Evolutionary conservation across 1,140 invertebrate genomes (phyloP).

Genomic region (Diorhabda sublineata): DNA sequence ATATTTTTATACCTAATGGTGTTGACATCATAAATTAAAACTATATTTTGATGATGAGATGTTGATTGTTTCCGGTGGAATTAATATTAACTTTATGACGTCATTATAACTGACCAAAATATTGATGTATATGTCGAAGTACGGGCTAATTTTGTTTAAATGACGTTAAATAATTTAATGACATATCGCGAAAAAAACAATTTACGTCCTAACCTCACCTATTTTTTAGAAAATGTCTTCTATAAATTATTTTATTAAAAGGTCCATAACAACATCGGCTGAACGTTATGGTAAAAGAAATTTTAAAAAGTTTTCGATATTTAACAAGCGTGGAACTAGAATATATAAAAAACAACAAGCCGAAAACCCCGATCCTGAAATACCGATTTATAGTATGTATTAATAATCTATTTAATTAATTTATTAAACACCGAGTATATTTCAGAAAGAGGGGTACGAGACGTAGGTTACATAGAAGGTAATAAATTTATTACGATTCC

Average conservation of each 20-base stretch:
- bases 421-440: conserved; percentile 25
- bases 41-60: too few relatives aligned
- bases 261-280: conserved; percentile 59
- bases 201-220: not conserved
- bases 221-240: conserved; percentile 19
- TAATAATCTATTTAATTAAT: conserved; percentile 4
- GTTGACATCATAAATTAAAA: too few relatives aligned
- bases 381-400: conserved; percentile 58
- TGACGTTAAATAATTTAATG: not conserved
- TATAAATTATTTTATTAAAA: conserved; percentile 42
- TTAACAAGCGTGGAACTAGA: conserved; percentile 68
- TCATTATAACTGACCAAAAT: too few relatives aligned
- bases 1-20: too few relatives aligned
- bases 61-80: too few relatives aligned
- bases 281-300: conserved; percentile 66
- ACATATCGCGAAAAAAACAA: not conserved
- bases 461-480: conserved; percentile 54
- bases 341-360: conserved; percentile 59
- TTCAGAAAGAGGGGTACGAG: conserved; percentile 62
- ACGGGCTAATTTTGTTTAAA: too few relatives aligned
- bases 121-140: too few relatives aligned
- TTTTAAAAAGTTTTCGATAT: conserved; percentile 70
- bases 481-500: conserved; percentile 62
- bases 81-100: too few relatives aligned
- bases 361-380: conserved; percentile 55